Conservation (phyloP, 2,888 invertebrate species). For the Diaprepes abbreviatus region DNA sequence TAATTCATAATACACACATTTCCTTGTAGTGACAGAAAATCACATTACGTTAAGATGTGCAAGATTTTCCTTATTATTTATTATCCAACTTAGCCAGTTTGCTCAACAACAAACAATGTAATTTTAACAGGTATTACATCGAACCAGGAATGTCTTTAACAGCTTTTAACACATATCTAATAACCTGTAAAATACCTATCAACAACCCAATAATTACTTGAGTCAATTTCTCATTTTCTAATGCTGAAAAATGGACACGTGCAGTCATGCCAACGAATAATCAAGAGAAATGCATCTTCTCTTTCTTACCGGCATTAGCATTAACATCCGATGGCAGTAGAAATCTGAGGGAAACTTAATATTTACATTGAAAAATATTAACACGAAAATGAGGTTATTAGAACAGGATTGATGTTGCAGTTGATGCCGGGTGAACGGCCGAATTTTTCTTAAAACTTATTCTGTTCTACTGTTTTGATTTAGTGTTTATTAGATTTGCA, state of each 20-base stretch:
- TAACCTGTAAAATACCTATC: background rate
- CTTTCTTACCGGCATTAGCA: conserved; percentile 26
- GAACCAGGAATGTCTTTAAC: background rate
- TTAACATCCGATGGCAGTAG: conserved; percentile 45
- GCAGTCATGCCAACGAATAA: conserved; percentile 35
- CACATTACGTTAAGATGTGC: no score
- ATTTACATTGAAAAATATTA: conserved; percentile 45
- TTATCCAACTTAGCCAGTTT: no score
- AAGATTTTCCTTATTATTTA: no score
- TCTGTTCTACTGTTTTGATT: background rate
- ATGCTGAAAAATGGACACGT: conserved; percentile 39
- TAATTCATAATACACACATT: no score
- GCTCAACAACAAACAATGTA: background rate
- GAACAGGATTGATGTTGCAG: conserved; percentile 45
- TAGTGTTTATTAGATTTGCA: background rate
- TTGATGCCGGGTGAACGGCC: conserved; percentile 41
- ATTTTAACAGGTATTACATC: background rate
- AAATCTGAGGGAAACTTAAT: conserved; percentile 49
- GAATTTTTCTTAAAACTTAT: conserved; percentile 26
- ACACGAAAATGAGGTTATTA: conserved; percentile 48
- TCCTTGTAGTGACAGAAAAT: no score
- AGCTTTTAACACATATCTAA: conserved; percentile 13
- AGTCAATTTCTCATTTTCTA: conserved; percentile 44
- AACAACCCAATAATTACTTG: conserved; percentile 16
- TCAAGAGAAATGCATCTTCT: conserved; percentile 44